phyloP scores from a whole-genome alignment of 2,888 invertebrate species.

The Sepioteuthis lessoniana region DNA sequence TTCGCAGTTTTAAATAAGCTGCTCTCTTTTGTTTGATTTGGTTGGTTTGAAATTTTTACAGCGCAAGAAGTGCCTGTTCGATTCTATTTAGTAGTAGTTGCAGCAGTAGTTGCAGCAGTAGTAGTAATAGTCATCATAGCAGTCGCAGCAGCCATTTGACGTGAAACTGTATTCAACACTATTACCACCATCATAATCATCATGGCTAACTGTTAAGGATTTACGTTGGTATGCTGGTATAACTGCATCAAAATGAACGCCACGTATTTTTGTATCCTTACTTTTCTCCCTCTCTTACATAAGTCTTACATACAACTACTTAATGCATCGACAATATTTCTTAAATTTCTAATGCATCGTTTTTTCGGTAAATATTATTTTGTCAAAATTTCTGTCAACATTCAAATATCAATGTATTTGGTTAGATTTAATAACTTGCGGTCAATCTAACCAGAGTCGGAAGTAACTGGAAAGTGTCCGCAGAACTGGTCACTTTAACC shows the following conservation, averaged over 20 bases:
- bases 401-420: not conserved
- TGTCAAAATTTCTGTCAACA: not conserved
- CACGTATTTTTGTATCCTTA: not conserved
- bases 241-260: not conserved
- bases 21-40: not conserved
- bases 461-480: not conserved
- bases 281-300: not conserved
- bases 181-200: not conserved
- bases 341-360: not conserved
- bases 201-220: not conserved
- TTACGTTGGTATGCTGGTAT: not conserved
- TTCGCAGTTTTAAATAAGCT: no score
- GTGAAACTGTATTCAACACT: not conserved
- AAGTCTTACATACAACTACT: not conserved
- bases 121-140: not conserved
- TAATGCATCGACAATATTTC: not conserved
- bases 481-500: conserved; percentile 33
- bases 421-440: not conserved
- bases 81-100: not conserved
- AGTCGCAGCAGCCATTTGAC: not conserved
- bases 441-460: not conserved
- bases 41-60: not conserved
- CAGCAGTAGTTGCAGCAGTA: not conserved
- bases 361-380: no score
- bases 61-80: not conserved